Percentiles rank a stretch among this genome's conserved stretches.
These are phyloP conservation scores for Dynastes hyllus DNA, from an alignment of 2,888 invertebrate genomes.

Conservation along the genomic window DNA sequence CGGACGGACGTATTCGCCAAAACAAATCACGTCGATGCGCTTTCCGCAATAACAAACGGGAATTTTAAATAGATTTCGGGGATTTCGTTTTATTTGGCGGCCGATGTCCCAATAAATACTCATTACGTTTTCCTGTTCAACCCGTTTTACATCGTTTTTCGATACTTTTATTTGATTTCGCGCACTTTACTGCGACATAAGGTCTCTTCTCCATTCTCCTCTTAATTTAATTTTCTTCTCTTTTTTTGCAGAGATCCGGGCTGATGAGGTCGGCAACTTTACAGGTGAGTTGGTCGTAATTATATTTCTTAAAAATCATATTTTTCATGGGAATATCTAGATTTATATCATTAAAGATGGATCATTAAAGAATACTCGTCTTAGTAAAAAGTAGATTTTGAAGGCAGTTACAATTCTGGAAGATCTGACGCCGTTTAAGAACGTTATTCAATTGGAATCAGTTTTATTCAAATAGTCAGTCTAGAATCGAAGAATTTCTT, in stretches of 20 bases:
- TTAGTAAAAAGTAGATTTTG: neutral
- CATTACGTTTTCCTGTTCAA: neutral
- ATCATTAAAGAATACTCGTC: neutral
- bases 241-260: slow-evolving; percentile 10
- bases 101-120: slow-evolving; percentile 18
- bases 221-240: slow-evolving; percentile 6
- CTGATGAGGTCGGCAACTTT: neutral
- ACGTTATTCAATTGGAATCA: neutral
- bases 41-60: slow-evolving; percentile 27
- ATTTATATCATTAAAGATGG: neutral
- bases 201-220: neutral
- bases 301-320: too few species aligned
- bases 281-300: too few species aligned
- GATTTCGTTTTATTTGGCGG: slow-evolving; percentile 4
- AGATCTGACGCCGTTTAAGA: neutral
- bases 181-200: neutral
- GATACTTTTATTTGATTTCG: slow-evolving; percentile 7
- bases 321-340: too few species aligned
- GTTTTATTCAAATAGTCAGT: neutral
- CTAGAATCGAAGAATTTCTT: neutral
- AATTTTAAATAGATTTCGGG: slow-evolving; percentile 28
- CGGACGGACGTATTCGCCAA: neutral
- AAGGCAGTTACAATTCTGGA: neutral
- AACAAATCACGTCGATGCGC: neutral
- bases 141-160: neutral